Conservation (phyloP, 1,140 invertebrate species). For the Achatina immaculata region DNA sequence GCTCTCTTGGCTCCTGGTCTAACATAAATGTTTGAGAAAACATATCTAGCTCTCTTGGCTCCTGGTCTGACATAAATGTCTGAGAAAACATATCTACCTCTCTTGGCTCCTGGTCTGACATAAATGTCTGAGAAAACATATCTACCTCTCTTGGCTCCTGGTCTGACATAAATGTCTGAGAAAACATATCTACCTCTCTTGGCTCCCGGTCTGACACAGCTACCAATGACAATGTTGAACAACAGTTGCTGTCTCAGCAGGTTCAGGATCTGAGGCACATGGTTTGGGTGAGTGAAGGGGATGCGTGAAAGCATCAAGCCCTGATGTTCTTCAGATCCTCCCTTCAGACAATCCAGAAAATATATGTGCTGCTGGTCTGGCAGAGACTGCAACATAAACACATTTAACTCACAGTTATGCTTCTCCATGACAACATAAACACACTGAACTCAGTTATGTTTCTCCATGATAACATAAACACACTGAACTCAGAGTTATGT, state of each 20-base stretch:
- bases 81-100: too few species aligned
- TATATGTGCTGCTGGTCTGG: conserved; percentile 95
- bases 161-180: too few species aligned
- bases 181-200: conserved; percentile 81
- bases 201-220: conserved; percentile 83
- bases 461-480: conserved; percentile 45
- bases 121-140: too few species aligned
- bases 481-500: background rate
- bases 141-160: too few species aligned
- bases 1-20: too few species aligned
- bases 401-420: background rate
- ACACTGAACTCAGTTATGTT: too few species aligned
- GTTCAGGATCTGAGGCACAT: conserved; percentile 89
- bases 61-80: too few species aligned
- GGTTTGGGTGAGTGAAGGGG: conserved; percentile 92
- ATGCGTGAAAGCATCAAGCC: conserved; percentile 86
- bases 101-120: too few species aligned
- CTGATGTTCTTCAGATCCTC: conserved; percentile 75
- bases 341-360: conserved; percentile 86
- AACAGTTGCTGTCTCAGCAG: conserved; percentile 89
- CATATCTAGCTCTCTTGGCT: too few species aligned
- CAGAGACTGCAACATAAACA: conserved; percentile 77
- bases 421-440: background rate
- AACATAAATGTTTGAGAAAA: too few species aligned
- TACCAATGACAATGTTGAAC: conserved; percentile 89